Evolutionary conservation across 1,140 invertebrate genomes (phyloP), one percentile per base, ranked within the genome.

Genomic region (Stegodyphus mimosarum): DNA sequence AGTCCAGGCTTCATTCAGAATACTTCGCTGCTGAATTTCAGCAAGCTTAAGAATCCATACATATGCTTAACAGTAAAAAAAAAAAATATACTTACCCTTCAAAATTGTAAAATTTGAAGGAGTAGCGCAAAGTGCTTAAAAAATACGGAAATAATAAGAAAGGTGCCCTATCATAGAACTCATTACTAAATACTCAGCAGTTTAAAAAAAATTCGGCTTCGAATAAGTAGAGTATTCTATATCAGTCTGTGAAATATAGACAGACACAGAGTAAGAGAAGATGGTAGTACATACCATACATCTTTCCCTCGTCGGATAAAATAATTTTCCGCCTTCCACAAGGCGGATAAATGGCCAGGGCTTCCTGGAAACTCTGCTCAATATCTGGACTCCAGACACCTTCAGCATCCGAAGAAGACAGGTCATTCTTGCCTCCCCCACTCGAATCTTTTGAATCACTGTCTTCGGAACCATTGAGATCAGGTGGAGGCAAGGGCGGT

Each of bases 381-480:
- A 99, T 99, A 92, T 99, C 98, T 75, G 98, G 96, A 91, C 96
- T 98, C 99, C 99, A 99, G 18, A 99, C 98, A 87, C 99, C 98
- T 91, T 99, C 99, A 74, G 98, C 98, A 92, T 99, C 98, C 87
- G 95, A 95, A 87, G 95, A 96, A 89, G 95, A 95, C 90, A 97
- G 91, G 90, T 96, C 95, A 17, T 64, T 67, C 33, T 85, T 81
- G 55, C 87, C 80, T 11, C 75, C 84, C 67, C 85, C 86, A 33
- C 86, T 88, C 18, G 83, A 76, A 66, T 88, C 88, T 52, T 87
- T 81, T 9, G 85, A 85, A 17, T 86, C 88, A 72, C 88, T 89
- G 72, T 89, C 89, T n/a, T 88, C 90, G 50, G 91, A 90, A 87
- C 90, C 90, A 86, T 89, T 89, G n/a, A 90, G 89, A 78, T 90